phyloP scores from a whole-genome alignment of 1,140 invertebrate genomes.

The Olivierus martensii region DNA sequence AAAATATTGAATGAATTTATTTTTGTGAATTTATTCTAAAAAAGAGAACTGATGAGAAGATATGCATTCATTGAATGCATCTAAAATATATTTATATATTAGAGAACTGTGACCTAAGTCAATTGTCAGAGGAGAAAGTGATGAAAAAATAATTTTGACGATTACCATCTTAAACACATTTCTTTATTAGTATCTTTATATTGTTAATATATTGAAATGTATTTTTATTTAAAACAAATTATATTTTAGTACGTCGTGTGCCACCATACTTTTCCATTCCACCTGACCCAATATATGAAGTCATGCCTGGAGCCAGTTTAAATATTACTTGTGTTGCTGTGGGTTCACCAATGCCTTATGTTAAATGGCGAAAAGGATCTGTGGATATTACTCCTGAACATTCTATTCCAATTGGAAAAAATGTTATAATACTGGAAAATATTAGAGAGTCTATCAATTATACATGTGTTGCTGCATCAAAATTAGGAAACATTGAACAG shows the following conservation, averaged over 20 bases:
- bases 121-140: too few relatives aligned
- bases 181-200: too few relatives aligned
- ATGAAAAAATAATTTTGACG: too few relatives aligned
- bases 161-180: too few relatives aligned
- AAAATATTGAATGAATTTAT: too few relatives aligned
- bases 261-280: slow-evolving; percentile 87
- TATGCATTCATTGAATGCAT: too few relatives aligned
- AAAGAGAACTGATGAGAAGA: too few relatives aligned
- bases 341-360: slow-evolving; percentile 93
- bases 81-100: too few relatives aligned
- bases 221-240: too few relatives aligned
- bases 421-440: slow-evolving; percentile 72
- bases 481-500: slow-evolving; percentile 80
- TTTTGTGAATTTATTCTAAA: too few relatives aligned
- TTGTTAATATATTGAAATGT: too few relatives aligned
- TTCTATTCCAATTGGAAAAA: slow-evolving; percentile 39
- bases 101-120: too few relatives aligned
- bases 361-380: slow-evolving; percentile 81
- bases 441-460: slow-evolving; percentile 84
- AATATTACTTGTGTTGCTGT: slow-evolving; percentile 95
- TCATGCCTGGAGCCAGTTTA: slow-evolving; percentile 73
- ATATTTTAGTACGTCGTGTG: slow-evolving; percentile 34
- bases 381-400: slow-evolving; percentile 41
- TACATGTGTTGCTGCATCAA: slow-evolving; percentile 87
- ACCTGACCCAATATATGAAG: slow-evolving; percentile 64